phyloP scores from a whole-genome alignment of 37 sponge, comb jelly and placozoan species.

The Hormiphora californensis region DNA sequence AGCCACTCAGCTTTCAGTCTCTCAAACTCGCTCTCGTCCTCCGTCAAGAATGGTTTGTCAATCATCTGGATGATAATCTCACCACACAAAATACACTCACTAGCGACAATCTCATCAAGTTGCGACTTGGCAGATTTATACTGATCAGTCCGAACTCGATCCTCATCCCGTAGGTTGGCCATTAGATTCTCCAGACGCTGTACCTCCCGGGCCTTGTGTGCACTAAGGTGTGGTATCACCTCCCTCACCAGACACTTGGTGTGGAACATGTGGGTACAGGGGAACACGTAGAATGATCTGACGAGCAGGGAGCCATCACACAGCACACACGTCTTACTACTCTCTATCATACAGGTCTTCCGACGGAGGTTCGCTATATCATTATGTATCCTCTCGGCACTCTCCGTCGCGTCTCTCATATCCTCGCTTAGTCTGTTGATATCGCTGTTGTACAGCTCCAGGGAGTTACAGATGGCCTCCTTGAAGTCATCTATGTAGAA shows the following conservation, averaged over 20 bases:
- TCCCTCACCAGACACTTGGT: conserved; percentile 72
- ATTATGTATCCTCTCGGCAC: conserved; percentile 75
- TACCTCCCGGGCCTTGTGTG: conserved; percentile 9
- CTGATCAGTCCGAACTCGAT: conserved; percentile 20
- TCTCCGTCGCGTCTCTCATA: conserved; percentile 87
- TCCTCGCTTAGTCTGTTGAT: conserved; percentile 78
- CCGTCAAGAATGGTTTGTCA: conserved; percentile 58
- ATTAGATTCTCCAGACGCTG: conserved; percentile 8
- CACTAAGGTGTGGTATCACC: neutral
- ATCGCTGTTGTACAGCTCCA: conserved; percentile 78
- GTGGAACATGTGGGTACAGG: conserved; percentile 90
- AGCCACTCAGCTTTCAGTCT: conserved; percentile 52
- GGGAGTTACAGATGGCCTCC: conserved; percentile 88
- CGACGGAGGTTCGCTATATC: conserved; percentile 63
- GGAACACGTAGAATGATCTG: conserved; percentile 87
- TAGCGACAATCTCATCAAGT: conserved; percentile 75
- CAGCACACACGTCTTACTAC: conserved; percentile 65
- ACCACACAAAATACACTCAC: conserved; percentile 87
- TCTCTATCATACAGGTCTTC: conserved; percentile 71
- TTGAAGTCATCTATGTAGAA: conserved; percentile 90
- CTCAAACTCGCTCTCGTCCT: conserved; percentile 52
- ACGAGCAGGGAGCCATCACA: conserved; percentile 74
- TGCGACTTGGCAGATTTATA: conserved; percentile 56
- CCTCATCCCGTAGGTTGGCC: conserved; percentile 22
- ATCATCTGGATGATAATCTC: conserved; percentile 70